Base-by-base conservation (phyloP, 2,888 invertebrate species). In the Coelopa pilipes region DNA sequence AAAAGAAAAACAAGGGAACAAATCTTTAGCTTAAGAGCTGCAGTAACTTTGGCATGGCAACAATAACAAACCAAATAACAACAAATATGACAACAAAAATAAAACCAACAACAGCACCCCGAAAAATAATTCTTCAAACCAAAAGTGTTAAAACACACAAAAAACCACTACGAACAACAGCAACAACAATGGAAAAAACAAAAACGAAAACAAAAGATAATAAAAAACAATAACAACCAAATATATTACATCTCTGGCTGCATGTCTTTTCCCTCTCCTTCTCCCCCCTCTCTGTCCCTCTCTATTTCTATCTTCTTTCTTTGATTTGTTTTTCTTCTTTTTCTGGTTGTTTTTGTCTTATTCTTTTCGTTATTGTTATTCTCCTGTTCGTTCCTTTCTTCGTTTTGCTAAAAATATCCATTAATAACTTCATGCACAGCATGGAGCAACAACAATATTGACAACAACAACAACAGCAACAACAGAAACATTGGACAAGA, bases 401-500 rank as follows among this genome's bases (percentile, higher is more conserved):
- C 13, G 10, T 66, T 19, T 66, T 50, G 66, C 50, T 66, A 50
- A 66, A 66, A 66, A 66, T 50, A 50, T 66, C 49, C 66, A 69
- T 69, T 57, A 69, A 69, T 55, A 69, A 69, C 69, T 69, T 69
- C 46, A 69, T 59, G 57, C 59, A 59, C 55, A 55, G 69, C 57
- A 55, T 68, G 68, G 34, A 15, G 13, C 17, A 47, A 45, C 13
- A 65, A 65, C 5, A 62, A 15, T 34, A 21, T 1, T 17, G 57
- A 34, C 69, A 69, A 69, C 57, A 57, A 69, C 57, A 69, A 69
- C 69, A 57, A 69, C 46, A 69, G 57, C 57, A 47, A 34, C 34
- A 34, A 69, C 19, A 59, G 17, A 45, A 79, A 82, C 81, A 82
- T 80, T 82, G 5, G 34, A 34, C 21, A 60, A 13, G n/a, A n/a